These are phyloP conservation scores for Muschampia plurimacula DNA, from an alignment of 2,888 invertebrate species.

Conservation along the genomic window DNA sequence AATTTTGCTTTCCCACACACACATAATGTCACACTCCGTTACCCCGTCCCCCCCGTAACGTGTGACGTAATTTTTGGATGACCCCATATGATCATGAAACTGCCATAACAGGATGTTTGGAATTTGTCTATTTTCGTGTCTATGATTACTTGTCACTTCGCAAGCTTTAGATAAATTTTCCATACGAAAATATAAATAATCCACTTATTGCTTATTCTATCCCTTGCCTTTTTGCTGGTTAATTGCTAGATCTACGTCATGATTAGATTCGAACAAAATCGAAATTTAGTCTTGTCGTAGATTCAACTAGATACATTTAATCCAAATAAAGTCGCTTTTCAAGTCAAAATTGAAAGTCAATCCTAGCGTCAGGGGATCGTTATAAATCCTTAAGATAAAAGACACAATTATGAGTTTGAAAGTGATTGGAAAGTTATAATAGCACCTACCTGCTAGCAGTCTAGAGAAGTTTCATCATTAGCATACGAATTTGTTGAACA, in stretches of 20 bases:
- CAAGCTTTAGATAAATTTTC: background rate
- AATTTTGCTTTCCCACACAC: too few relatives aligned
- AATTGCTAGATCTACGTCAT: background rate
- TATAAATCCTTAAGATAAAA: constrained; percentile 46
- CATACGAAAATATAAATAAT: too few relatives aligned
- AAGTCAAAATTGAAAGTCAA: background rate
- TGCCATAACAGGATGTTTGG: background rate
- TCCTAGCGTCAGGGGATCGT: constrained; percentile 2
- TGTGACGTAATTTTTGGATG: too few relatives aligned
- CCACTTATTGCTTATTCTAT: background rate
- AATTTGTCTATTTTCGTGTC: background rate
- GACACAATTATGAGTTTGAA: constrained; percentile 52
- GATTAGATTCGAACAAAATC: background rate
- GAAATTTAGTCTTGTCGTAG: background rate
- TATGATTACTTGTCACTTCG: background rate
- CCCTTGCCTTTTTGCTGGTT: background rate
- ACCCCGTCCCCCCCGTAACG: too few relatives aligned
- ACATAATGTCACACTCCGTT: too few relatives aligned
- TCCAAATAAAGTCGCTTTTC: too few relatives aligned
- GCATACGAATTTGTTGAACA: constrained; percentile 47
- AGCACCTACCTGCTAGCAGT: constrained; percentile 46
- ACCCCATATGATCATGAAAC: too few relatives aligned
- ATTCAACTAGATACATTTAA: background rate
- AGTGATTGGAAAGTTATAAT: constrained; percentile 47
- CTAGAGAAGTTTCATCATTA: constrained; percentile 54